Evolutionary conservation across 2,888 invertebrate species (phyloP), one percentile per base, ranked within the genome.

Genomic region (Drosophila mercatorum): DNA sequence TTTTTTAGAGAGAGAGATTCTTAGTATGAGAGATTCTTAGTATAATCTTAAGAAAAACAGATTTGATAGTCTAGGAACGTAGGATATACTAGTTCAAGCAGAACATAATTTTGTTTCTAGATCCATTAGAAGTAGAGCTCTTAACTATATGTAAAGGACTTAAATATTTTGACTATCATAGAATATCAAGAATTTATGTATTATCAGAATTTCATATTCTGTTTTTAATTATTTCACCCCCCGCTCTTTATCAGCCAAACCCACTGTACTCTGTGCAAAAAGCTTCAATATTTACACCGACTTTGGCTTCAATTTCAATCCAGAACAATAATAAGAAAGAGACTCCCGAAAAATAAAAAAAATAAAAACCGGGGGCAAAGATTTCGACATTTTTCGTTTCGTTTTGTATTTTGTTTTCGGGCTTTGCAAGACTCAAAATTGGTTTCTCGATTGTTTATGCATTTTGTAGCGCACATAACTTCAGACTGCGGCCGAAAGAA

Each of bases 401-500:
- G 36, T 41, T 44, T 60, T 52, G 55, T 64, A 46, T 52, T 47
- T 68, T 47, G 52, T 36, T 11, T 60, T 22, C 7, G 26, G 46
- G 38, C 60, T 52, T 68, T 28, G 28, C 28, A 28, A 28, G 28
- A 28, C 28, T 28, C 28, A 69, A 89, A 83, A 88, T 89, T 86
- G 83, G 81, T 83, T 88, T 83, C 62, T 78, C 75, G 74, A 84
- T 88, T 90, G 90, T 88, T 88, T 87, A 84, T 88, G 88, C 80
- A 84, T 83, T 86, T 89, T 78, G 81, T 85, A 72, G 80, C 76
- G 59, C 74, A 79, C 77, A 79, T 62, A 64, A 55, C 67, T 71
- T 36, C 41, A 26, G 47, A 56, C 49, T 22, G 38, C 53, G 43
- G 47, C 46, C 44, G 65, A 49, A 41, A 62, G 60, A 75, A 70